These are phyloP conservation scores for Phrixothrix hirtus DNA, from an alignment of 2,888 invertebrate genomes.

Conservation along the genomic window DNA sequence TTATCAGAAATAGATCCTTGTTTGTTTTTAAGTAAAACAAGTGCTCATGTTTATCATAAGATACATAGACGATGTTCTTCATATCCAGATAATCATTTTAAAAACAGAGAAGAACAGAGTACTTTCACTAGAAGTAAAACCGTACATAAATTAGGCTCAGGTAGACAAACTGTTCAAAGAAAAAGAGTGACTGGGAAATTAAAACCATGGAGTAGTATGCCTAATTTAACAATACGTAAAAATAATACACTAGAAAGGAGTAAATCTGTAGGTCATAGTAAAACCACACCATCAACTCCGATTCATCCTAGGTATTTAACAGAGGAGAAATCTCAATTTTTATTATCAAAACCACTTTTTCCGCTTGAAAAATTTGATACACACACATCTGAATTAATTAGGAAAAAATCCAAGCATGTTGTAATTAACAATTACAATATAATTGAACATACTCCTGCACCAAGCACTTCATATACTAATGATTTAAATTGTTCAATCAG, in stretches of 20 bases:
- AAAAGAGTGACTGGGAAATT: conserved; percentile 45
- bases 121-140: conserved; percentile 20
- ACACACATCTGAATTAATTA: not conserved
- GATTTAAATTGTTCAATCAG: conserved; percentile 41
- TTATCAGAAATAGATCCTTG: conserved; percentile 66
- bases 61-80: conserved; percentile 62
- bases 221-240: conserved; percentile 43
- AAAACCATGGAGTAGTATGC: conserved; percentile 56
- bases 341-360: not conserved
- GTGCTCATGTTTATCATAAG: conserved; percentile 51
- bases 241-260: not conserved
- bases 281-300: conserved; percentile 52
- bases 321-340: conserved; percentile 2
- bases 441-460: conserved; percentile 50
- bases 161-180: not conserved
- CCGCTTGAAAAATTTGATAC: conserved; percentile 1
- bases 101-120: conserved; percentile 35
- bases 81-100: conserved; percentile 57
- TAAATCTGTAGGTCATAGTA: conserved; percentile 42
- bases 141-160: conserved; percentile 16
- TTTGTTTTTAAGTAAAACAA: conserved; percentile 52
- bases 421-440: conserved; percentile 51
- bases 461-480: conserved; percentile 43
- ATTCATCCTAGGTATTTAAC: conserved; percentile 36
- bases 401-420: conserved; percentile 42